phyloP scores from a whole-genome alignment of 2,797 vertebrate species.

The Zonotrichia albicollis region DNA sequence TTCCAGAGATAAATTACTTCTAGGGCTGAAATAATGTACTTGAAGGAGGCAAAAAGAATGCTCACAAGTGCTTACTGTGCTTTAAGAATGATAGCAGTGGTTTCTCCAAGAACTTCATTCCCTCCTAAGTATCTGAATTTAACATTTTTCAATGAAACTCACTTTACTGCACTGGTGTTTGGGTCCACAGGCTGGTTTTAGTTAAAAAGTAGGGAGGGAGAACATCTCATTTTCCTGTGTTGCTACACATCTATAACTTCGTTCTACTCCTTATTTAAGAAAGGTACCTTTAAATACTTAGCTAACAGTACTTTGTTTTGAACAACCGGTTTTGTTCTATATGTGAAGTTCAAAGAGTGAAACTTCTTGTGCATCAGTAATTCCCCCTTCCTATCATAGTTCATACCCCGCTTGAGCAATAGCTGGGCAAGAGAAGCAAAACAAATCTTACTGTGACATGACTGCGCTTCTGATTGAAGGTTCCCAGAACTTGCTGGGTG shows the following conservation, averaged over 20 bases:
- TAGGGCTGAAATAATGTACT: neutral
- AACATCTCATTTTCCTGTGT: neutral
- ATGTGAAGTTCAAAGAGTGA: neutral
- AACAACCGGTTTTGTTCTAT: neutral
- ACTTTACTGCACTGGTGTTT: neutral
- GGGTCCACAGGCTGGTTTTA: neutral
- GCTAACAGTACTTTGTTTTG: neutral
- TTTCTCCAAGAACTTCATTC: neutral
- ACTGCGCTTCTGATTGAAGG: neutral
- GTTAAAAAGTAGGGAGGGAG: neutral
- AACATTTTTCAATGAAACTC: neutral
- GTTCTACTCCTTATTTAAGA: neutral
- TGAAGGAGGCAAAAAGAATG: neutral
- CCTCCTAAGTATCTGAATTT: neutral
- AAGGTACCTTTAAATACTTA: neutral
- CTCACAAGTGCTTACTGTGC: neutral
- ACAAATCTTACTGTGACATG: neutral
- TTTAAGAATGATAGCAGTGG: neutral
- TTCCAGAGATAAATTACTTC: neutral
- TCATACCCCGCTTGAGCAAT: neutral
- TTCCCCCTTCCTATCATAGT: neutral
- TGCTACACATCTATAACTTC: neutral
- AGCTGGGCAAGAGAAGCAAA: neutral
- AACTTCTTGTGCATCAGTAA: neutral
- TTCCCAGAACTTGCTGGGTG: neutral